Percentiles rank a stretch among this genome's conserved stretches.
These are phyloP conservation scores for Thunnus thynnus DNA, from an alignment of 2,113 vertebrate species.

Conservation along the genomic window DNA sequence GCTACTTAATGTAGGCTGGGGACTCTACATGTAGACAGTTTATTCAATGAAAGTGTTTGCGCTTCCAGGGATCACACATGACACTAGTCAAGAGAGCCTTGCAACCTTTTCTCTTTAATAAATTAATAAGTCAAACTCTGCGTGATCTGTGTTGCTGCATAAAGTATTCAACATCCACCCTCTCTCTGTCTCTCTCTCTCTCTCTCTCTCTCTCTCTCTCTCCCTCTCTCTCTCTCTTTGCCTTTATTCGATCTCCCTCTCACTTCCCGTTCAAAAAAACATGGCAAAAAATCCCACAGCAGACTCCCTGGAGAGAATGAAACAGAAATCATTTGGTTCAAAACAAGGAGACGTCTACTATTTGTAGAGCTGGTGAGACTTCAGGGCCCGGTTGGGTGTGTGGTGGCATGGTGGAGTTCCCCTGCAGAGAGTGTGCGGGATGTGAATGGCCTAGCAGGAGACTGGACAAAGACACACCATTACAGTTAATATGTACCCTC, in stretches of 20 bases:
- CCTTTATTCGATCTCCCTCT: slow-evolving; percentile 20
- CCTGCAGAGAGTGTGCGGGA: slow-evolving; percentile 49
- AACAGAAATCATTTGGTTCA: slow-evolving; percentile 27
- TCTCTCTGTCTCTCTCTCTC: background rate
- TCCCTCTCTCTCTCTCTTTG: background rate
- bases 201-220: background rate
- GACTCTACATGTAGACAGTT: slow-evolving; percentile 53
- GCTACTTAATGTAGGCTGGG: slow-evolving; percentile 48
- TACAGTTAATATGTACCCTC: slow-evolving; percentile 77
- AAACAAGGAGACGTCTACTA: slow-evolving; percentile 15
- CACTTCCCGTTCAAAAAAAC: slow-evolving; percentile 10
- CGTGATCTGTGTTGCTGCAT: slow-evolving; percentile 18
- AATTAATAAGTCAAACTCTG: slow-evolving; percentile 40
- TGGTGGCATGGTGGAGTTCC: slow-evolving; percentile 23
- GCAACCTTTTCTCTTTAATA: slow-evolving; percentile 32
- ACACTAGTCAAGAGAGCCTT: slow-evolving; percentile 18
- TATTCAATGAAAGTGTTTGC: slow-evolving; percentile 38
- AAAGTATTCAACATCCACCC: slow-evolving; percentile 22
- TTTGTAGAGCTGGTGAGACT: slow-evolving; percentile 45
- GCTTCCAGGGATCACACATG: slow-evolving; percentile 50
- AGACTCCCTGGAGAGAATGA: background rate
- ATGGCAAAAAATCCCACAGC: slow-evolving; percentile 22
- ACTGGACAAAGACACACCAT: slow-evolving; percentile 71
- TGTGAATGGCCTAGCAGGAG: slow-evolving; percentile 53
- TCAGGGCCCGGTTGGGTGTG: slow-evolving; percentile 22